Evolutionary conservation across 2,888 invertebrate genomes (phyloP).

Genomic region (Pimpla rufipes): DNA sequence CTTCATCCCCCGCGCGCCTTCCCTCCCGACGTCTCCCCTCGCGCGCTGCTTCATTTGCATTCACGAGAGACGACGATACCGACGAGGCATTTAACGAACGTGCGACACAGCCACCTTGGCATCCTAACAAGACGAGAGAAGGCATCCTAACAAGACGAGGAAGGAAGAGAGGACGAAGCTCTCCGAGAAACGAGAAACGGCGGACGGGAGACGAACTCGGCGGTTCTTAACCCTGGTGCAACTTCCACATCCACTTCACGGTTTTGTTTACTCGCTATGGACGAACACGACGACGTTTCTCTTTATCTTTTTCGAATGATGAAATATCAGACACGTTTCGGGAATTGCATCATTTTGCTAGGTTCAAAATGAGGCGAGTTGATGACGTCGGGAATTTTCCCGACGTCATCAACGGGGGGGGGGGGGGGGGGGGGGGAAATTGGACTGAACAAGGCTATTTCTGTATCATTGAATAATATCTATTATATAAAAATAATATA

Average conservation of each 20-base stretch:
- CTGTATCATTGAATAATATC: too few relatives aligned
- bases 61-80: conserved; percentile 72
- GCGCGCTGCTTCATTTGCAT: conserved; percentile 76
- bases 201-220: background rate
- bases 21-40: conserved; percentile 26
- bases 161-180: conserved; percentile 37
- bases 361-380: too few relatives aligned
- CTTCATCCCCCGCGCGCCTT: conserved; percentile 33
- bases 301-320: background rate
- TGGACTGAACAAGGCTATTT: too few relatives aligned
- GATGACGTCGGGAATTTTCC: too few relatives aligned
- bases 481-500: too few relatives aligned
- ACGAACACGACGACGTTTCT: too few relatives aligned
- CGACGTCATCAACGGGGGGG: too few relatives aligned
- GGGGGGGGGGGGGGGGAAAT: too few relatives aligned
- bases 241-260: background rate
- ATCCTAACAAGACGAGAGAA: conserved; percentile 33
- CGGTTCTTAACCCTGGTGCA: conserved; percentile 3
- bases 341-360: background rate
- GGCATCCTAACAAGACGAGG: conserved; percentile 41
- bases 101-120: conserved; percentile 45
- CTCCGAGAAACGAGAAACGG: conserved; percentile 8
- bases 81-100: conserved; percentile 62
- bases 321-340: background rate
- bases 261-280: background rate